Base-by-base conservation (phyloP, 2,888 invertebrate species). In the Mythimna ferrago region DNA sequence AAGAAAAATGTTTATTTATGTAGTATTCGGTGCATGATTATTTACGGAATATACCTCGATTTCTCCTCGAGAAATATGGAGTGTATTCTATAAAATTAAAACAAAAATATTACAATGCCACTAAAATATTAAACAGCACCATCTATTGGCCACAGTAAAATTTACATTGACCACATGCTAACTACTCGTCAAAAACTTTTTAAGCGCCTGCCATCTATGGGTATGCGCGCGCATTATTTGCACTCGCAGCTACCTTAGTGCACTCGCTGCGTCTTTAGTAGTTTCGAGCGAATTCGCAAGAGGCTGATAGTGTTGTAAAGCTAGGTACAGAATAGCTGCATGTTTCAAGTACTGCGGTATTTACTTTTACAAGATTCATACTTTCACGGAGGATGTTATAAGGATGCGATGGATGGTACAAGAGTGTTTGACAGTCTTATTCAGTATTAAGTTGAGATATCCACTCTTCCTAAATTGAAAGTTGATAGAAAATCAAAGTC, bases 171-270 rank as follows among this genome's bases (percentile, higher is more conserved):
- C 73, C 77, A 72, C 51, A 80, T 81, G 83, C 76, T 64, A 64
- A 73, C 80, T 56, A 71, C 71, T 80, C 16, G 38, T 56, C 54
- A 64, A 80, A 76, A 76, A 66, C 74, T 84, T 71, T 75, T 81
- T 88, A 88, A 90, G 89, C 90, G 94, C 95, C 95, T 93, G 96
- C 95, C 96, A 95, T 95, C 96, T 96, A 87, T 94, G 91, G 85
- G 85, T 79, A 84, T 88, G 85, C 86, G 89, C 87, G 87, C 88
- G 93, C 92, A 95, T 90, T 90, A 90, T 87, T 86, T 86, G 81
- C 85, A 78, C 65, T 71, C 78, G 71, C 44, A 80, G 72, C 48
- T 51, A 19, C 63, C 69, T 69, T 53, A n/a, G 71, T 86, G 86
- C 86, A 86, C 67, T 64, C 19, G 38, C 19, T 74, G 67, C 54